Base-by-base conservation (phyloP, 2,888 invertebrate genomes). In the Tetramorium bicarinatum region DNA sequence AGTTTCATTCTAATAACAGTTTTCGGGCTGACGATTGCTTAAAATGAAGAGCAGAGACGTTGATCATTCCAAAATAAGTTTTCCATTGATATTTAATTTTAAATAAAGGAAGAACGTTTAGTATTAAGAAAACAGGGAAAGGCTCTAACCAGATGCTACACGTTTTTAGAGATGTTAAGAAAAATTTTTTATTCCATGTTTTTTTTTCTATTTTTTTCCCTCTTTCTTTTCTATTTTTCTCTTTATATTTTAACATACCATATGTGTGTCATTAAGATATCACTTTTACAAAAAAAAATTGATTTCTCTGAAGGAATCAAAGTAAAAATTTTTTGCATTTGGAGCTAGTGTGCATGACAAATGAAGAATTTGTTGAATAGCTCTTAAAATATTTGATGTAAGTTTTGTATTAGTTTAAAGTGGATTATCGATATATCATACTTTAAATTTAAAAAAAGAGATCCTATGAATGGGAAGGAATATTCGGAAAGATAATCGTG, bases 61-160 rank as follows among this genome's bases (percentile, higher is more conserved):
- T 66, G 85, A 90, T 90, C 92, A 92, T 92, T 92, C 92, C 92
- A 92, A 87, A 85, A 67, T 86, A 84, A 69, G 75, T 87, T 89
- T 87, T 85, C 83, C 80, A 61, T 85, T 86, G 82, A 69, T 80
- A 86, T 85, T 44, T 79, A 87, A 83, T 52, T 81, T 44, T 85
- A 83, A 83, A 74, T 82, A 76, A n/a, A 62, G 34, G 76, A 81
- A 54, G 79, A 74, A 54, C 25, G 82, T 85, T 84, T 86, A 82
- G 84, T 83, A 69, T 82, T 88, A 85, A 87, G 82, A 85, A 86
- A 85, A 85, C 83, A 77, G 85, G 79, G 79, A 80, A 71, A 83
- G 87, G 80, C 85, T 87, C 82, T 82, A 91, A 90, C 88, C 86
- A 85, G 86, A 90, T 84, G 77, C 82, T 84, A 87, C 59, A 44